Conservation (phyloP, 2,113 vertebrate genomes). For the Pterophyllum scalare region DNA sequence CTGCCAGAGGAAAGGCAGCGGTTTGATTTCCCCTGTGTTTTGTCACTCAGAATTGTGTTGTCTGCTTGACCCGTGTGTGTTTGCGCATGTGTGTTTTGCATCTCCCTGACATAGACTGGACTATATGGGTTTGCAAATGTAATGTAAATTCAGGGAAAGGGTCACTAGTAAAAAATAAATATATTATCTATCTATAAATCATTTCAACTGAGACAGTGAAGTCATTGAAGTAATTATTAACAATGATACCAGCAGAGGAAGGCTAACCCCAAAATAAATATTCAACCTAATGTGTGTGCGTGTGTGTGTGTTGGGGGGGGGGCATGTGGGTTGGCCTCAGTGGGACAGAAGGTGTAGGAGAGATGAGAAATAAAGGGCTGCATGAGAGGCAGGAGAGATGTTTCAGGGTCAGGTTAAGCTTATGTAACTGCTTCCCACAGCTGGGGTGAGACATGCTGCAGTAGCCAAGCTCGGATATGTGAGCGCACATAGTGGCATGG, state of each 20-base stretch:
- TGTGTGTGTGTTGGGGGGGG: neutral
- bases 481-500: neutral
- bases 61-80: slow-evolving; percentile 47
- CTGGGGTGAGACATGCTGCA: slow-evolving; percentile 34
- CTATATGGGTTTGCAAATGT: neutral
- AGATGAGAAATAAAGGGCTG: slow-evolving; percentile 33
- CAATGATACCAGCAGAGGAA: neutral
- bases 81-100: neutral
- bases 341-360: slow-evolving; percentile 32
- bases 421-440: slow-evolving; percentile 64
- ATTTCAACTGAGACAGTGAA: neutral
- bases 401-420: slow-evolving; percentile 62
- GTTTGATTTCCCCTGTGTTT: slow-evolving; percentile 64
- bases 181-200: neutral
- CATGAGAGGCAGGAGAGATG: slow-evolving; percentile 25
- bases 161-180: neutral
- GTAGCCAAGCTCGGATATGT: neutral
- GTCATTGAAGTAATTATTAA: neutral
- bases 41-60: slow-evolving; percentile 52
- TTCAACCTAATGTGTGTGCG: neutral
- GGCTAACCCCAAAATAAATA: fast-evolving
- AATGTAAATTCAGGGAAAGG: neutral
- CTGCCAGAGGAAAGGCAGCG: slow-evolving; percentile 57
- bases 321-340: slow-evolving; percentile 32
- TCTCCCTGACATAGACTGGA: neutral